Evolutionary conservation across 2,113 vertebrate species (phyloP), one percentile per base, ranked within the genome.

Genomic region (Lycocorax pyrrhopterus): DNA sequence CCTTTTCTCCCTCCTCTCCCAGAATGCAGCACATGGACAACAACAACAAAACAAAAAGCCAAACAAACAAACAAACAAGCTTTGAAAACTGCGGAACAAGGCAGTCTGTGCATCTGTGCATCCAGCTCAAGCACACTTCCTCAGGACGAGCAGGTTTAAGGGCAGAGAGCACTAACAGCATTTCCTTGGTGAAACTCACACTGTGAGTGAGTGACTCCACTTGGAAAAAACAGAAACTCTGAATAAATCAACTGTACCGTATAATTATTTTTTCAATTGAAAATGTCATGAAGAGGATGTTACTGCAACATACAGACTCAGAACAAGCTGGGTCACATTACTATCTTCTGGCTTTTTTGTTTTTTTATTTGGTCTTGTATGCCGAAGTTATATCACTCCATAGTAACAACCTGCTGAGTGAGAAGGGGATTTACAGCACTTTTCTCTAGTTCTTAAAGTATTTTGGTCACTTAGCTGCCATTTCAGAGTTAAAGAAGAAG

Each of bases 371-470:
- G 22, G 22, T 84, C 22, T 62, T 53, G 29, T 85, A 58, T 85
- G 49, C 60, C 92, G 49, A n/a, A 68, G n/a, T 90, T 94, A 23
- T 81, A 71, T 60, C 13, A 6, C 52, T 84, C 37, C 73, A 56
- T 69, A 84, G 68, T 71, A 89, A 89, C 79, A 92, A 90, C 85
- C 72, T 94, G 76, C 49, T 92, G 93, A 84, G 64, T 56, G 60
- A 89, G 30, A 86, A 92, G 55, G 51, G 59, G 56, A 81, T 90
- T 90, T 90, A 77, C 56, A 74, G 44, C 44, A 35, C 20, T 94
- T 72, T 94, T 75, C 18, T 77, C 33, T 71, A 29, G 35, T 60
- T 82, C 64, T 62, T 90, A 8, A 51, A 68, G 26, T 41, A 52
- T 62, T 92, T 89, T 37, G 27, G 53, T 60, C 73, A 72, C 16